These are phyloP conservation scores for Ciconia nigra DNA, from an alignment of 2,797 vertebrate genomes.

Conservation along the genomic window DNA sequence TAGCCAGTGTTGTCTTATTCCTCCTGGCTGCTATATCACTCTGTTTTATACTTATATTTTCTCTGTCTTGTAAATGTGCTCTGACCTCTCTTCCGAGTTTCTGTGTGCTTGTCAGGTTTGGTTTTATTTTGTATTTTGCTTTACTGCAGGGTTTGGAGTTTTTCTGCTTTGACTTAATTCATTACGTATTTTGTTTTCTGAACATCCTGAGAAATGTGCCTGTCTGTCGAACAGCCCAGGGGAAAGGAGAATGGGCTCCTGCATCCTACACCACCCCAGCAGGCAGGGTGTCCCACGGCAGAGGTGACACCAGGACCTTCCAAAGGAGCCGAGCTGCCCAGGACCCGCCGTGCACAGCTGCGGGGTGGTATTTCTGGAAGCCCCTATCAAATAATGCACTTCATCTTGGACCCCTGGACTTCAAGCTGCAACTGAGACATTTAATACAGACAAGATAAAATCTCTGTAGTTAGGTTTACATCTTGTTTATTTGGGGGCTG, in stretches of 20 bases:
- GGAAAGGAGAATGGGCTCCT: neutral
- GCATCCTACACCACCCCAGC: no score
- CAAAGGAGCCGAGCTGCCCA: neutral
- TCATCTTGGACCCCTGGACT: neutral
- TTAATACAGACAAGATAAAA: neutral
- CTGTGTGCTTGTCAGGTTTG: neutral
- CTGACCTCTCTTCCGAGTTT: neutral
- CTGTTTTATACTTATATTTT: neutral
- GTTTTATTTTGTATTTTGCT: neutral
- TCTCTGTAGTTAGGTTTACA: neutral
- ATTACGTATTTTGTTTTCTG: neutral
- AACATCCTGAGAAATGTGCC: neutral
- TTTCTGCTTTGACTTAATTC: neutral
- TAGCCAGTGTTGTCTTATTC: neutral
- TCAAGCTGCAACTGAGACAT: neutral
- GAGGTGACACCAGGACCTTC: neutral
- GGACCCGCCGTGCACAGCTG: fast-evolving
- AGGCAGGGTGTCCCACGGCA: neutral
- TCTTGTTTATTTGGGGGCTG: neutral
- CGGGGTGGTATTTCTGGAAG: neutral
- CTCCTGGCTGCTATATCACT: neutral
- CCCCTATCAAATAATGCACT: neutral
- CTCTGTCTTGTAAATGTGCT: neutral
- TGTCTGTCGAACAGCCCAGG: neutral
- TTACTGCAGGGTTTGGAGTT: neutral